Evolutionary conservation across 2,113 vertebrate genomes (phyloP).

Genomic region (Thryonomys swinderianus): DNA sequence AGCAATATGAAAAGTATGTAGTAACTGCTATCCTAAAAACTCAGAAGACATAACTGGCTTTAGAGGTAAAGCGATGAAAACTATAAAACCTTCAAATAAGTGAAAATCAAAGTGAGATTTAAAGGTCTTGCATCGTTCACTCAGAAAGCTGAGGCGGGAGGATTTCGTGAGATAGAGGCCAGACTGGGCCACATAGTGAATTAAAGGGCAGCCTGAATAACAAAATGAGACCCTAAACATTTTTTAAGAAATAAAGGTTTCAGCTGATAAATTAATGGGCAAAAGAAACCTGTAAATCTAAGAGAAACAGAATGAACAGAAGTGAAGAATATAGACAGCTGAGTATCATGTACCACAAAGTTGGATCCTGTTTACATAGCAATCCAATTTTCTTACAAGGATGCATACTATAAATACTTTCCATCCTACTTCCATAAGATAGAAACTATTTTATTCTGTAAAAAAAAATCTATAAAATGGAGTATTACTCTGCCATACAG

Average conservation of each 20-base stretch:
- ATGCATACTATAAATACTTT: no score
- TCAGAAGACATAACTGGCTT: not conserved
- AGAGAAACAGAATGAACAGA: not conserved
- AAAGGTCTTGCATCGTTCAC: not conserved
- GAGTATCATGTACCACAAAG: not conserved
- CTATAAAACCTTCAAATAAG: not conserved
- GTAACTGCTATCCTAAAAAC: not conserved
- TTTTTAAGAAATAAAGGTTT: not conserved
- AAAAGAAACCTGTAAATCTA: not conserved
- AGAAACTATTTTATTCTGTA: not conserved
- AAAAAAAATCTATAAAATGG: no score
- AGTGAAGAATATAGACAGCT: not conserved
- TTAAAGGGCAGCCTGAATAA: not conserved
- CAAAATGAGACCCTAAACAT: no score
- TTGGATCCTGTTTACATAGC: not conserved
- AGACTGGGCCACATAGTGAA: not conserved
- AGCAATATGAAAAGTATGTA: not conserved
- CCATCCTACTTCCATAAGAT: no score
- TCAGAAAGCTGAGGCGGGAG: not conserved
- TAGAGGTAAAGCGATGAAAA: not conserved
- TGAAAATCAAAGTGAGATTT: not conserved
- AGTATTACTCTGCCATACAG: no score
- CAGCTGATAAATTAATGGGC: not conserved
- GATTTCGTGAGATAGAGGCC: not conserved
- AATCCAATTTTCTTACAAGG: not conserved